Evolutionary conservation across 2,113 vertebrate genomes (phyloP), one percentile per base, ranked within the genome.

Genomic region (Ochotona princeps): DNA sequence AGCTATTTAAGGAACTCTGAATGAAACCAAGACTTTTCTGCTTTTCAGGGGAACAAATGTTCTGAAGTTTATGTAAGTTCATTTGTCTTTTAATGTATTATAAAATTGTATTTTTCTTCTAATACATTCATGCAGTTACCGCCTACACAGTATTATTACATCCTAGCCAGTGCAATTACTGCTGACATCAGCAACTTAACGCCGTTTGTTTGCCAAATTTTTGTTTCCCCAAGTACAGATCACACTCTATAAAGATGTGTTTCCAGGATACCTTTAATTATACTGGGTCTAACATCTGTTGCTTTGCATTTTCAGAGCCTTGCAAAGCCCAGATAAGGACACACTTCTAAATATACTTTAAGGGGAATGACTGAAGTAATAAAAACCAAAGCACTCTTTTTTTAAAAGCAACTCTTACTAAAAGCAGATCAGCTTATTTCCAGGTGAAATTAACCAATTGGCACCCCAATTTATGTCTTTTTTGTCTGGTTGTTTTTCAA

Each of bases 181-280:
- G 97, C 96, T 96, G 94, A 97, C 96, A 96, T 96, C 95, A 97
- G 97, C 98, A 97, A 97, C 97, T 97, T 95, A 96, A 91, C 92
- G 92, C 93, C 90, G 94, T 98, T 96, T 97, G 87, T 97, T 90
- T 96, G 97, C 96, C 96, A 97, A 97, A 97, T 97, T 97, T 97
- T 97, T 98, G 97, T 98, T 98, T 98, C 97, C 95, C 97, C 94
- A 97, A 96, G 97, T 97, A 97, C 96, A 89, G 94, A 93, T 51
- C 72, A 96, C 87, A 83, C 97, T 96, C 95, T 96, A 97, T 95
- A 98, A 98, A 98, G 98, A 96, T 95, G 96, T 97, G 98, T 98
- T 98, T 98, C 98, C 95, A 98, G 97, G 98, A 98, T 97, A 98
- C 98, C 2, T 87, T 49, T 95, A 97, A 98, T 90, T 96, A 97